These are phyloP conservation scores for Terrapene triunguis DNA, from an alignment of 2,113 vertebrate genomes.

Conservation along the genomic window DNA sequence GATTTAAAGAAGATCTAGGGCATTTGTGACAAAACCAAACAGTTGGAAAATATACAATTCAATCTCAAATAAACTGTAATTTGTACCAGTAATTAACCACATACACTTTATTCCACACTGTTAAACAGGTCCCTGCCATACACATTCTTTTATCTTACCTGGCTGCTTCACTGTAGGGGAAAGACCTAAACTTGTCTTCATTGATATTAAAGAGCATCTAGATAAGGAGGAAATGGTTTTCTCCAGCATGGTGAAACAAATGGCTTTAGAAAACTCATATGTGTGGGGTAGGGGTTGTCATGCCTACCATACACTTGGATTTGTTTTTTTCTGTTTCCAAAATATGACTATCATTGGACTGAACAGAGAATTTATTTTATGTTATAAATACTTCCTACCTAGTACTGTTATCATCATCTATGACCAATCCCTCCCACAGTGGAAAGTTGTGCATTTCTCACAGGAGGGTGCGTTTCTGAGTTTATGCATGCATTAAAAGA, in stretches of 20 bases:
- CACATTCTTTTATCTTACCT: background rate
- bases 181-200: background rate
- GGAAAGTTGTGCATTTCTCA: background rate
- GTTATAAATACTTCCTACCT: background rate
- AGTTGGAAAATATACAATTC: background rate
- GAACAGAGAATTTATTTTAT: background rate
- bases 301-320: background rate
- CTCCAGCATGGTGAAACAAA: background rate
- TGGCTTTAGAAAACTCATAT: background rate
- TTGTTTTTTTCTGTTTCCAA: background rate
- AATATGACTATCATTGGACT: background rate
- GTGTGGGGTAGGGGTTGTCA: background rate
- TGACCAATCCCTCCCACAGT: background rate
- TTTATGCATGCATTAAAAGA: background rate
- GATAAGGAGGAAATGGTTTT: background rate
- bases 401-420: background rate
- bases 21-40: constrained; percentile 14
- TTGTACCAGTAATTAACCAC: background rate
- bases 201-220: background rate
- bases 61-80: constrained; percentile 13
- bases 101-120: background rate
- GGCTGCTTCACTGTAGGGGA: background rate
- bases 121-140: background rate
- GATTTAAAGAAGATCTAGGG: background rate
- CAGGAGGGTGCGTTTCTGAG: background rate